Evolutionary conservation across 2,113 vertebrate genomes (phyloP).

Genomic region (Xiphophorus couchianus): DNA sequence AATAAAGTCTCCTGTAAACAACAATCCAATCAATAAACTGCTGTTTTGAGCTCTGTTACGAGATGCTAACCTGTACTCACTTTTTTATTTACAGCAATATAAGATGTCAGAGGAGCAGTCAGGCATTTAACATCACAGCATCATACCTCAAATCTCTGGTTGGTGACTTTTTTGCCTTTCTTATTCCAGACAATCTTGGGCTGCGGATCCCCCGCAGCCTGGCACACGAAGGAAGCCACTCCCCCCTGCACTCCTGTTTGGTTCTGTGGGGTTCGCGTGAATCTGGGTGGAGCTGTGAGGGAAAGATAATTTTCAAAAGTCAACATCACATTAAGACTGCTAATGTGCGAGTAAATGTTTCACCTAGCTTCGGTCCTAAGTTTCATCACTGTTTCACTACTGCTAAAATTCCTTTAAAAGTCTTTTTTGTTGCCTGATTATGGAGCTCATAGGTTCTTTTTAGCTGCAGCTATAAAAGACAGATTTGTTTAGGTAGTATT

Average conservation of each 20-base stretch:
- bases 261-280: slow-evolving; percentile 92
- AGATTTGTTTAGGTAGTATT: no score
- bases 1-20: not conserved
- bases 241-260: slow-evolving; percentile 97
- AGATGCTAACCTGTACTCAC: not conserved
- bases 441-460: not conserved
- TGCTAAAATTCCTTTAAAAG: not conserved
- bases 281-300: slow-evolving; percentile 90
- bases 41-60: not conserved
- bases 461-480: not conserved
- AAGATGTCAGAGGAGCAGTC: not conserved
- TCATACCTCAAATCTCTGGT: slow-evolving; percentile 99
- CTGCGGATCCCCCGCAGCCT: slow-evolving; percentile 94
- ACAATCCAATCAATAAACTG: not conserved
- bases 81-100: not conserved
- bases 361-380: not conserved
- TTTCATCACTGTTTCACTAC: not conserved
- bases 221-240: slow-evolving; percentile 96
- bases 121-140: not conserved
- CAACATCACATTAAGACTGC: not conserved
- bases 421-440: no score
- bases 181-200: slow-evolving; percentile 99
- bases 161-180: slow-evolving; percentile 99
- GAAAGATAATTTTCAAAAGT: slow-evolving; percentile 34
- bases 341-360: not conserved